Percentiles rank a stretch among this genome's conserved stretches.
These are phyloP conservation scores for Dipodomys ordii DNA, from an alignment of 2,113 vertebrate species.

Conservation along the genomic window DNA sequence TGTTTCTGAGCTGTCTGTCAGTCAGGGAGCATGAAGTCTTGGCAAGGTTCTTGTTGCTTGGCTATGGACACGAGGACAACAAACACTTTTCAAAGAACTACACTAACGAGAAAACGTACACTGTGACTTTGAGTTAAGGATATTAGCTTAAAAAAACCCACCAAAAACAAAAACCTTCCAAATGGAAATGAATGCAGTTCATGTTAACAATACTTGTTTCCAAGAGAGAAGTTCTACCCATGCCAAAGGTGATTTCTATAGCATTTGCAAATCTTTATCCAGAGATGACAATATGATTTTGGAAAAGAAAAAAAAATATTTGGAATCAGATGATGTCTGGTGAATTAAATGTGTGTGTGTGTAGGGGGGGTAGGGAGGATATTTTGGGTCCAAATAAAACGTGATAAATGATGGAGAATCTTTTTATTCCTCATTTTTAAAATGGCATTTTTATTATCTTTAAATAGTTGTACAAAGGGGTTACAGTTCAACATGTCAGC, in stretches of 20 bases:
- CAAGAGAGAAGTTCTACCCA: neutral
- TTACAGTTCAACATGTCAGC: too few species aligned
- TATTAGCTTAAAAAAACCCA: neutral
- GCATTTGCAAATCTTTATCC: slow-evolving; percentile 12
- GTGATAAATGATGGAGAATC: neutral
- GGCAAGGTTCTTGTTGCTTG: neutral
- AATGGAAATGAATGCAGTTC: neutral
- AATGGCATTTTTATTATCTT: neutral
- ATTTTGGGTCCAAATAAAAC: neutral
- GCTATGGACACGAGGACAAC: neutral
- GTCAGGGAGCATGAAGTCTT: fast-evolving
- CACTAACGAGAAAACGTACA: slow-evolving; percentile 1
- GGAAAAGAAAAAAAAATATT: neutral
- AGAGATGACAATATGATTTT: slow-evolving; percentile 8
- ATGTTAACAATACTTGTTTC: slow-evolving; percentile 21
- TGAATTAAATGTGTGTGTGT: neutral
- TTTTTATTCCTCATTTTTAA: neutral
- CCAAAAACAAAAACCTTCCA: neutral
- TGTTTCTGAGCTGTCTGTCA: neutral
- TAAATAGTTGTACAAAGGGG: neutral
- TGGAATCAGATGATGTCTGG: neutral
- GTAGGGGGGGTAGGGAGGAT: neutral
- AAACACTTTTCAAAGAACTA: slow-evolving; percentile 26
- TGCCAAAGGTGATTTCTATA: neutral
- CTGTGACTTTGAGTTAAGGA: neutral